phyloP scores from a whole-genome alignment of 2,113 vertebrate genomes.

The Benitochromis conjunctus region DNA sequence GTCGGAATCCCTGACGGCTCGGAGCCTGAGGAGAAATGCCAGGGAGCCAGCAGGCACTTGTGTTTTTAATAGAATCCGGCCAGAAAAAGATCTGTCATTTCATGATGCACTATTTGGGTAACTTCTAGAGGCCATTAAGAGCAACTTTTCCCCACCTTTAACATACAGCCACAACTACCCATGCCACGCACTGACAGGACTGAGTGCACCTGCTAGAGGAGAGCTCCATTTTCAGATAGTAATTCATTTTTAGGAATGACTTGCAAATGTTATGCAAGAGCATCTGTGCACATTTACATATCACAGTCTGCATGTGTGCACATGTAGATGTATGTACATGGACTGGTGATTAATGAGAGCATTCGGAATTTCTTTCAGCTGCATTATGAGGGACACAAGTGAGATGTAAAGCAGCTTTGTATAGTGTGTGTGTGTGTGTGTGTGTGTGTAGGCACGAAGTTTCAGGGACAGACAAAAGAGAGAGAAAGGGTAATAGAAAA shows the following conservation, averaged over 20 bases:
- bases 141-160: neutral
- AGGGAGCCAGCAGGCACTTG: conserved; percentile 38
- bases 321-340: neutral
- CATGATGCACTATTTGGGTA: conserved; percentile 21
- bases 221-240: neutral
- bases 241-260: conserved; percentile 42
- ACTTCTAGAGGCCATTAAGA: conserved; percentile 42
- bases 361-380: conserved; percentile 8
- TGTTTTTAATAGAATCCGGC: conserved; percentile 50
- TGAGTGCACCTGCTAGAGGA: conserved; percentile 12
- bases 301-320: conserved; percentile 33
- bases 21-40: conserved; percentile 45
- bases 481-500: conserved; percentile 25
- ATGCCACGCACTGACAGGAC: neutral
- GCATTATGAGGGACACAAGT: neutral
- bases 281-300: conserved; percentile 67
- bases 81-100: conserved; percentile 34
- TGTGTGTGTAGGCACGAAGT: neutral
- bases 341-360: conserved; percentile 43
- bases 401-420: neutral
- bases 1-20: conserved; percentile 50
- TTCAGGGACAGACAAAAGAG: neutral
- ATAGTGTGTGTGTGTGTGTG: neutral
- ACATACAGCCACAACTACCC: neutral
- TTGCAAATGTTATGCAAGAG: conserved; percentile 63